Evolutionary conservation across 2,113 vertebrate species (phyloP).

Genomic region (Cricetomys ansorgei): DNA sequence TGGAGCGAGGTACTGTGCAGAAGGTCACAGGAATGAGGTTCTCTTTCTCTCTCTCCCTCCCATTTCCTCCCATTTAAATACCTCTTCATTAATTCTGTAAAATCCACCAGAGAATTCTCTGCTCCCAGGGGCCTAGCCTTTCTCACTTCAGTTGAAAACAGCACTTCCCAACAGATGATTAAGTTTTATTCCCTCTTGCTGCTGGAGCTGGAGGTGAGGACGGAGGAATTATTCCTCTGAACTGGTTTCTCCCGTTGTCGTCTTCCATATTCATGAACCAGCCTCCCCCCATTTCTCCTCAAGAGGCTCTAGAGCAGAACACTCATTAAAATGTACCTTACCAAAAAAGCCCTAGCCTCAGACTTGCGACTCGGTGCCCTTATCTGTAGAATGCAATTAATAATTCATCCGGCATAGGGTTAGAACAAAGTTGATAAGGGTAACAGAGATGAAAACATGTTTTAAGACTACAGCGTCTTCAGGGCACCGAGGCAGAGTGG

Average conservation of each 20-base stretch:
- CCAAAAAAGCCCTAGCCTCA: neutral
- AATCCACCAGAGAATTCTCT: conserved; percentile 25
- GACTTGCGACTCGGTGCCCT: neutral
- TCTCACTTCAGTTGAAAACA: conserved; percentile 57
- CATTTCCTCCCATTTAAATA: conserved; percentile 47
- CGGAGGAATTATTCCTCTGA: conserved; percentile 19
- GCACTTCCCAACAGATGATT: conserved; percentile 60
- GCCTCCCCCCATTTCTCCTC: neutral
- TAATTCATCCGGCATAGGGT: neutral
- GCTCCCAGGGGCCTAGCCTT: conserved; percentile 30
- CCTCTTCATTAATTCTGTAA: conserved; percentile 64
- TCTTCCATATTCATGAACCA: neutral
- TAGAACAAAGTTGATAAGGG: neutral
- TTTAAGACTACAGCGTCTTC: neutral
- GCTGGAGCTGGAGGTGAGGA: conserved; percentile 38
- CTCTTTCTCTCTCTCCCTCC: conserved; percentile 20
- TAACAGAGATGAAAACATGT: neutral
- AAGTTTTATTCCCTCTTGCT: conserved; percentile 54
- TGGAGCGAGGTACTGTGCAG: neutral
- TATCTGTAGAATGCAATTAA: conserved; percentile 51
- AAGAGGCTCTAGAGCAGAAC: conserved; percentile 2
- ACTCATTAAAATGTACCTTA: neutral
- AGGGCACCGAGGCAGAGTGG: neutral
- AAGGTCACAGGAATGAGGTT: neutral
- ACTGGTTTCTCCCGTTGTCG: conserved; percentile 31